Percentiles rank a stretch among this genome's conserved stretches.
These are phyloP conservation scores for Eupithecia subumbrata DNA, from an alignment of 2,888 invertebrate species.

Conservation along the genomic window DNA sequence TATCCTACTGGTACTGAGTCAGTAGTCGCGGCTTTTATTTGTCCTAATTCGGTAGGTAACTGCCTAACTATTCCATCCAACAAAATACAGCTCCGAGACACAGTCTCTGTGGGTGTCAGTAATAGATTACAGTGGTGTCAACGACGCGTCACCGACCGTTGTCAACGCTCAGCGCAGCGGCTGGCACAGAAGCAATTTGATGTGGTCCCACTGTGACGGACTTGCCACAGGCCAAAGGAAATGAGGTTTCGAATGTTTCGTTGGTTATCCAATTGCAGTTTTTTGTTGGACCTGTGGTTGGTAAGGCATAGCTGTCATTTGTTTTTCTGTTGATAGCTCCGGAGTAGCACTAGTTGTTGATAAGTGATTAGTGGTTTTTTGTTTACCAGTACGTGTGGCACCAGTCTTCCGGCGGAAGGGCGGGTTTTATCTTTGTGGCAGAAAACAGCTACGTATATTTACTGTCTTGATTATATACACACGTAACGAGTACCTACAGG, in stretches of 20 bases:
- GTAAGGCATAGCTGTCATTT: background rate
- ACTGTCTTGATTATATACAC: background rate
- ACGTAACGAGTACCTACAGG: background rate
- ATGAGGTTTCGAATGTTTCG: background rate
- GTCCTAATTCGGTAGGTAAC: background rate
- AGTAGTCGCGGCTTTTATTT: background rate
- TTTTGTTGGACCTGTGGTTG: background rate
- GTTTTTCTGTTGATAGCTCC: background rate
- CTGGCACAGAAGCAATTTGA: slow-evolving; percentile 24
- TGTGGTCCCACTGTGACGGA: slow-evolving; percentile 16
- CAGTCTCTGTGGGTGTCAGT: slow-evolving; percentile 11
- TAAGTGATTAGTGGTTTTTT: background rate
- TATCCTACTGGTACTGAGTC: too few species aligned
- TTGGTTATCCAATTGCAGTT: background rate
- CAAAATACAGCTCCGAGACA: slow-evolving; percentile 1
- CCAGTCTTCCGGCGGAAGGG: background rate
- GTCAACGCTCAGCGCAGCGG: slow-evolving; percentile 24
- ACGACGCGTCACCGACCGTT: slow-evolving; percentile 25
- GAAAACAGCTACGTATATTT: too few species aligned
- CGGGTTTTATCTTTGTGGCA: background rate
- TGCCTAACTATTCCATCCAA: background rate
- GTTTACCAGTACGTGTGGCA: background rate
- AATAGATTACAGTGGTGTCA: slow-evolving; percentile 28
- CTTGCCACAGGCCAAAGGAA: background rate
- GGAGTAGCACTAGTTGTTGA: background rate